Conservation (phyloP, 2,888 invertebrate genomes). For the Lathronympha strigana region DNA sequence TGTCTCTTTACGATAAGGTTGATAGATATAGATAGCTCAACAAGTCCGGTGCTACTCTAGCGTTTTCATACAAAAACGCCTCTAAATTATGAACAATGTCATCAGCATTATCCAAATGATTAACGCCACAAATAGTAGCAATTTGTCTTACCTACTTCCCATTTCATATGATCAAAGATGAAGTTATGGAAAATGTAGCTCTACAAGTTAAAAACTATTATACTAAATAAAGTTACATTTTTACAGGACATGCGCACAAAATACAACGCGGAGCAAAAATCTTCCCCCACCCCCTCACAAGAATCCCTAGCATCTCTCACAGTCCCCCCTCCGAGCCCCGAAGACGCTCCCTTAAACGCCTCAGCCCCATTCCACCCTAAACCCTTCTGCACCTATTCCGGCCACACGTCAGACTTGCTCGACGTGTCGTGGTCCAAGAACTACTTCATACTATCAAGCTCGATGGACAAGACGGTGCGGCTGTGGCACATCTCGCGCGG, state of each 20-base stretch:
- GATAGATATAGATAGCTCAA: neutral
- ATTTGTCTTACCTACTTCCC: neutral
- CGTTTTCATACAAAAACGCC: too few species aligned
- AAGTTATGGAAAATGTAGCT: too few species aligned
- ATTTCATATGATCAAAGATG: too few species aligned
- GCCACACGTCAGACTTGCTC: conserved; percentile 97
- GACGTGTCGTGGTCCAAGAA: conserved; percentile 99
- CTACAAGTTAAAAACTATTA: neutral
- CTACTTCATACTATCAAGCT: conserved; percentile 98
- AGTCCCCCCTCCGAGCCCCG: conserved; percentile 83
- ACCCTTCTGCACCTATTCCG: conserved; percentile 96
- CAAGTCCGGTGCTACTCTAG: neutral
- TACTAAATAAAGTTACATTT: neutral
- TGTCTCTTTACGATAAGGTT: neutral
- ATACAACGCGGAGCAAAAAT: conserved; percentile 94
- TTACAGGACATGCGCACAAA: conserved; percentile 96
- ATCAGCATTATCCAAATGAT: too few species aligned
- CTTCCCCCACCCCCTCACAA: conserved; percentile 96
- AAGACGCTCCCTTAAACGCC: conserved; percentile 83
- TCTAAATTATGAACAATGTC: too few species aligned
- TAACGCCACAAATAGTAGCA: neutral
- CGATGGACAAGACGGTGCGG: conserved; percentile 98
- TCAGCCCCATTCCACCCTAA: conserved; percentile 92
- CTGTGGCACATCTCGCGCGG: conserved; percentile 99
- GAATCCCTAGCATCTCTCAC: conserved; percentile 91